Evolutionary conservation across 2,797 vertebrate species (phyloP).

Genomic region (Craterocephalus amniculus): DNA sequence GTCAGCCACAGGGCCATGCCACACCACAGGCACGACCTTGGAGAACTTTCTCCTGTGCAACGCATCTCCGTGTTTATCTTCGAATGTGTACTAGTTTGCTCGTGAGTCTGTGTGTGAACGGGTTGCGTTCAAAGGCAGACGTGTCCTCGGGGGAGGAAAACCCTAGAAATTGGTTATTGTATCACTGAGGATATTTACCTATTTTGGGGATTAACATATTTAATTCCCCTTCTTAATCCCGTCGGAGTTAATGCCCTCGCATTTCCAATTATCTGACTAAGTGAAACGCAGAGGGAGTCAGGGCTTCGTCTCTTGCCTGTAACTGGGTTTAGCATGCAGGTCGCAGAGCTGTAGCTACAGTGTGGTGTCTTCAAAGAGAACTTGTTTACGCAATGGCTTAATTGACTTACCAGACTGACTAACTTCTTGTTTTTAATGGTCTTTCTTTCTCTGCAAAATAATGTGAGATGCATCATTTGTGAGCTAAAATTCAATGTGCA

Average conservation of each 20-base stretch:
- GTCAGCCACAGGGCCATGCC: constrained; percentile 74
- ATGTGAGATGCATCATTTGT: not conserved
- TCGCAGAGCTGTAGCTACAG: constrained; percentile 68
- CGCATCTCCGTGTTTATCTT: constrained; percentile 34
- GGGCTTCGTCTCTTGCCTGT: constrained; percentile 76
- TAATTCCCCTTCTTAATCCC: constrained; percentile 88
- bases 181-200: constrained; percentile 89
- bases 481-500: constrained; percentile 6
- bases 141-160: constrained; percentile 87
- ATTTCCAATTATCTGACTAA: constrained; percentile 90
- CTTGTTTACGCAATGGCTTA: constrained; percentile 72
- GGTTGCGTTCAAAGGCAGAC: constrained; percentile 86
- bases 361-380: constrained; percentile 73
- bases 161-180: constrained; percentile 90
- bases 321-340: constrained; percentile 77
- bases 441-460: not conserved
- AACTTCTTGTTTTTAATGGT: constrained; percentile 44
- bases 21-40: constrained; percentile 83
- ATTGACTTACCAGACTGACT: constrained; percentile 67
- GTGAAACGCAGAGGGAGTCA: constrained; percentile 82
- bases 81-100: not conserved
- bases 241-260: constrained; percentile 87
- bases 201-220: constrained; percentile 90
- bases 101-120: constrained; percentile 50
- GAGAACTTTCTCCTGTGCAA: constrained; percentile 75